Evolutionary conservation across 1,140 invertebrate genomes (phyloP).

Genomic region (Sesamia nonagrioides): DNA sequence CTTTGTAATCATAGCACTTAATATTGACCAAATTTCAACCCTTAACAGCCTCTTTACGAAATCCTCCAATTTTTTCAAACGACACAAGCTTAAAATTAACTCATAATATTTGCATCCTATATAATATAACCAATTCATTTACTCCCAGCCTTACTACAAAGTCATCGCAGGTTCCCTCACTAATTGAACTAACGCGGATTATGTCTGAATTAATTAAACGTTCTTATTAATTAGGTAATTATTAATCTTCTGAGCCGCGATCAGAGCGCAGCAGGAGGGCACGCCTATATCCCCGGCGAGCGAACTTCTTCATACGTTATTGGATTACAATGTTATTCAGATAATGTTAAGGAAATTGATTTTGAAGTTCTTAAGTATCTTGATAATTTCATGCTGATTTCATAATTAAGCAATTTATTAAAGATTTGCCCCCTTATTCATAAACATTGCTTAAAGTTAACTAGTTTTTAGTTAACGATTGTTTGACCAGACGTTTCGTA

Average conservation of each 20-base stretch:
- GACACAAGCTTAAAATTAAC: neutral
- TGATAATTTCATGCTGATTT: slow-evolving; percentile 13
- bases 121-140: neutral
- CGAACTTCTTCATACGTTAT: neutral
- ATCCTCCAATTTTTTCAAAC: neutral
- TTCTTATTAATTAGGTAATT: slow-evolving; percentile 22
- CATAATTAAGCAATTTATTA: slow-evolving; percentile 16
- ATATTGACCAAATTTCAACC: neutral
- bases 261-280: neutral
- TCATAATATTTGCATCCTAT: too few species aligned
- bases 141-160: neutral
- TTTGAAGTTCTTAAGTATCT: neutral
- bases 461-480: too few species aligned
- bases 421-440: too few species aligned
- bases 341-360: slow-evolving; percentile 4
- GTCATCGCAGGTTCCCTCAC: neutral
- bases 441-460: too few species aligned
- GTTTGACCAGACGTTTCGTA: too few species aligned
- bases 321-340: neutral
- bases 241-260: neutral
- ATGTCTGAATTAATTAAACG: slow-evolving; percentile 39
- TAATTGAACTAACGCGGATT: slow-evolving; percentile 22
- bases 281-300: neutral
- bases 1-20: neutral
- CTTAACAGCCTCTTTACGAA: neutral